These are phyloP conservation scores for Anagrus nilaparvatae DNA, from an alignment of 1,140 invertebrate species.

Conservation along the genomic window DNA sequence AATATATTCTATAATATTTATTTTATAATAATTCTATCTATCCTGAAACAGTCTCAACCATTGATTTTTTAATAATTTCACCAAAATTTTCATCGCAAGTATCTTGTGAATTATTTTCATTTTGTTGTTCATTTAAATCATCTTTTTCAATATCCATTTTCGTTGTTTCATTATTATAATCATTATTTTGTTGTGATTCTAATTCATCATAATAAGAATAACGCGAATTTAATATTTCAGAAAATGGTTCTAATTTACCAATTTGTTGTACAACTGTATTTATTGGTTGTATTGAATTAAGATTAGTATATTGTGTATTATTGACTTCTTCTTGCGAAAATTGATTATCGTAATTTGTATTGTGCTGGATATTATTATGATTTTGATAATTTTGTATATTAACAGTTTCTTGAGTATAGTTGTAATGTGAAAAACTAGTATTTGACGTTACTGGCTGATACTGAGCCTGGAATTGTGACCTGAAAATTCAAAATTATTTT, in stretches of 20 bases:
- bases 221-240: constrained; percentile 51
- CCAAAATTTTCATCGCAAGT: constrained; percentile 71
- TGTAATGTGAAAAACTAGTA: constrained; percentile 31
- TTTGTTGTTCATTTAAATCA: constrained; percentile 12
- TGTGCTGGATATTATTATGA: constrained; percentile 5
- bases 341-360: constrained; percentile 24
- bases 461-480: constrained; percentile 31
- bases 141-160: constrained; percentile 21
- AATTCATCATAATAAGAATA: constrained; percentile 44
- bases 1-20: no score
- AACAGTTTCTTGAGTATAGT: constrained; percentile 17
- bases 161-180: constrained; percentile 18
- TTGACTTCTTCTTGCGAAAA: constrained; percentile 34
- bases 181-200: constrained; percentile 25
- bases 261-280: constrained; percentile 42
- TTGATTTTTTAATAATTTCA: constrained; percentile 86
- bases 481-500: no score
- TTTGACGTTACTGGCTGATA: constrained; percentile 25
- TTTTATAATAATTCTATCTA: no score
- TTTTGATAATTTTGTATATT: constrained; percentile 7
- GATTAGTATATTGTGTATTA: constrained; percentile 37
- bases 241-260: constrained; percentile 58
- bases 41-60: constrained; percentile 81
- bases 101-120: constrained; percentile 26
- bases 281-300: constrained; percentile 40